phyloP scores from a whole-genome alignment of 2,888 invertebrate species.

The Lepidochrysops patricia region DNA sequence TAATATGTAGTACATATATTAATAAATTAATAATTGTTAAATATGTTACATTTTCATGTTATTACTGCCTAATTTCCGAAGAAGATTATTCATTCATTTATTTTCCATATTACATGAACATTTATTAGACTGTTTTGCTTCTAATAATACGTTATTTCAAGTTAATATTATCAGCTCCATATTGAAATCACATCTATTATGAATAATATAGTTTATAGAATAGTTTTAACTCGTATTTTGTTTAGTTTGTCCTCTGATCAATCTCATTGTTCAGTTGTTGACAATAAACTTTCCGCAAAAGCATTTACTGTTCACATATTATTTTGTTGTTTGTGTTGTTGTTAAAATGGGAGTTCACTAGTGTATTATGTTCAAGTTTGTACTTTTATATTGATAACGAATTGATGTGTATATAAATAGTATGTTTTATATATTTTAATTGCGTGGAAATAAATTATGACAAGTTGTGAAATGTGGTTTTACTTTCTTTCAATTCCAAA shows the following conservation, averaged over 20 bases:
- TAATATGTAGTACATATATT: no score
- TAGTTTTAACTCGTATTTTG: neutral
- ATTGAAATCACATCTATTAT: neutral
- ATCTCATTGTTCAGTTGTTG: conserved; percentile 5
- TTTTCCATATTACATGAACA: neutral
- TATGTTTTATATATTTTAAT: conserved; percentile 61
- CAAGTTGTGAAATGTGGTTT: conserved; percentile 40
- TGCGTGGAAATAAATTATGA: conserved; percentile 60
- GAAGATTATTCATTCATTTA: no score
- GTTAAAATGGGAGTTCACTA: conserved; percentile 31
- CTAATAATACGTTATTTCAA: no score
- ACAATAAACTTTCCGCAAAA: conserved; percentile 24
- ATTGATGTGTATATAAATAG: conserved; percentile 35
- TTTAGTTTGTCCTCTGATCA: conserved; percentile 5
- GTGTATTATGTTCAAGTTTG: conserved; percentile 47
- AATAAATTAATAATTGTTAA: no score
- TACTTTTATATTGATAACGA: conserved; percentile 64
- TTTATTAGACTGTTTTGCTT: no score
- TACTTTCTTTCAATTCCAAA: conserved; percentile 47
- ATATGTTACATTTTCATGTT: neutral
- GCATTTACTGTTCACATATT: conserved; percentile 42
- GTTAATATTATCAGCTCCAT: neutral
- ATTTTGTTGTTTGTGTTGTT: neutral
- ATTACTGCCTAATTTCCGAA: neutral
- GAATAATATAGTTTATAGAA: neutral